Evolutionary conservation across 2,113 vertebrate genomes (phyloP).

Genomic region (Carollia perspicillata): DNA sequence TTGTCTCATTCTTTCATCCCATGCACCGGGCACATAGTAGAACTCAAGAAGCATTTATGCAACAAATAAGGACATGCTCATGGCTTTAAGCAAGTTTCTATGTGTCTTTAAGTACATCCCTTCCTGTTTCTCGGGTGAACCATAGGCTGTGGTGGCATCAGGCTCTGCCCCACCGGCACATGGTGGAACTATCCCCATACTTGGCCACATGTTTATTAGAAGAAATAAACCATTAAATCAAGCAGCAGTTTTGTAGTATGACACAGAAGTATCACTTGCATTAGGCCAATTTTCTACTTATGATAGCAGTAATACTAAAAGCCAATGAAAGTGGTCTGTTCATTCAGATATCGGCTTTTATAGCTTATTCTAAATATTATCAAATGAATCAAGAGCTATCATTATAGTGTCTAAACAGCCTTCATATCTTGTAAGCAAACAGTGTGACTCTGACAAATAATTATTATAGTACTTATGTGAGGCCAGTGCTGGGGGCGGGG

Average conservation of each 20-base stretch:
- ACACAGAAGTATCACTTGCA: slow-evolving; percentile 84
- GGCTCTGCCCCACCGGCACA: not conserved
- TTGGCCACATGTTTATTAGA: slow-evolving; percentile 64
- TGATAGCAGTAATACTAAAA: slow-evolving; percentile 86
- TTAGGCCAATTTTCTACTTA: slow-evolving; percentile 87
- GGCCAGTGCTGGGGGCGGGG: slow-evolving; percentile 67
- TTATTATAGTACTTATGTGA: slow-evolving; percentile 82
- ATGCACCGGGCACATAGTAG: not conserved
- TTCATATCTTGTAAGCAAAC: slow-evolving; percentile 86
- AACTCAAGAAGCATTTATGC: not conserved
- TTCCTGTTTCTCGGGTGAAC: not conserved
- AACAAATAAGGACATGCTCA: not conserved
- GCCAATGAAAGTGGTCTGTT: slow-evolving; percentile 84
- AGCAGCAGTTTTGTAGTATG: slow-evolving; percentile 78
- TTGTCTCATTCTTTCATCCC: not conserved
- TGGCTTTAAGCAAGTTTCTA: not conserved
- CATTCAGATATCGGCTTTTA: slow-evolving; percentile 84
- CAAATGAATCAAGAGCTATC: slow-evolving; percentile 85
- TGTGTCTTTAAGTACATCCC: not conserved
- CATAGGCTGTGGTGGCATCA: not conserved
- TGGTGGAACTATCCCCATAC: slow-evolving; percentile 9
- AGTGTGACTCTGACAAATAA: slow-evolving; percentile 88
- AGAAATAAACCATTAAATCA: slow-evolving; percentile 79
- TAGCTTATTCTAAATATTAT: slow-evolving; percentile 86
- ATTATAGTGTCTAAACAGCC: slow-evolving; percentile 85